Percentiles rank a stretch among this genome's conserved stretches.
These are phyloP conservation scores for Tetramorium bicarinatum DNA, from an alignment of 2,888 invertebrate species.

Conservation along the genomic window DNA sequence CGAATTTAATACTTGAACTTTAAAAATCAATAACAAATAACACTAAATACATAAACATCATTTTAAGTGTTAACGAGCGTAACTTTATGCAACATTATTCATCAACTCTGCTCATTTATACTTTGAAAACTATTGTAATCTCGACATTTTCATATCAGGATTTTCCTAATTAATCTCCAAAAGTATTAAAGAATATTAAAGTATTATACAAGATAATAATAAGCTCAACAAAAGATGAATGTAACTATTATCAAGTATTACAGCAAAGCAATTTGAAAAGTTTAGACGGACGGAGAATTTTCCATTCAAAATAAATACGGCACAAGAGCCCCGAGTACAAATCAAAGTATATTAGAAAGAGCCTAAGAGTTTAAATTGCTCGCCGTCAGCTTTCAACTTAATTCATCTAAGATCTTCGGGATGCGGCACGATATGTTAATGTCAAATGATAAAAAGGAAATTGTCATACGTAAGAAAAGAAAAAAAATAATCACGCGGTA, in stretches of 20 bases:
- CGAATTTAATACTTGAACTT: not conserved
- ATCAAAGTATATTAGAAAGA: not conserved
- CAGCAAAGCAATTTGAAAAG: not conserved
- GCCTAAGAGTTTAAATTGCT: not conserved
- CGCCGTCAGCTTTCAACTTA: not conserved
- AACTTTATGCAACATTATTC: not conserved
- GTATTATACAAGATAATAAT: not conserved
- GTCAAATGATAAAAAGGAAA: constrained; percentile 4
- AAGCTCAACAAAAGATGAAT: not conserved
- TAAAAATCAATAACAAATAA: not conserved
- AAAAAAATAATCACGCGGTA: constrained; percentile 34
- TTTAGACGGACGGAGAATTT: not conserved
- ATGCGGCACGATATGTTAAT: not conserved
- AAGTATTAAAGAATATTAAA: not conserved
- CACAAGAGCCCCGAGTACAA: not conserved
- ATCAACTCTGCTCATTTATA: not conserved
- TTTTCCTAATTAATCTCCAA: not conserved
- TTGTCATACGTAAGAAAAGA: not conserved
- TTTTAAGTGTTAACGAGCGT: not conserved
- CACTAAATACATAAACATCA: not conserved
- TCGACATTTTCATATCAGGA: not conserved
- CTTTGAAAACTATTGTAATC: not conserved
- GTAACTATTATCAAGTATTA: not conserved
- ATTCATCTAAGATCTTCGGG: not conserved
- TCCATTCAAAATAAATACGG: not conserved